These are phyloP conservation scores for Penaeus monodon DNA, from an alignment of 2,888 invertebrate species.

Conservation along the genomic window DNA sequence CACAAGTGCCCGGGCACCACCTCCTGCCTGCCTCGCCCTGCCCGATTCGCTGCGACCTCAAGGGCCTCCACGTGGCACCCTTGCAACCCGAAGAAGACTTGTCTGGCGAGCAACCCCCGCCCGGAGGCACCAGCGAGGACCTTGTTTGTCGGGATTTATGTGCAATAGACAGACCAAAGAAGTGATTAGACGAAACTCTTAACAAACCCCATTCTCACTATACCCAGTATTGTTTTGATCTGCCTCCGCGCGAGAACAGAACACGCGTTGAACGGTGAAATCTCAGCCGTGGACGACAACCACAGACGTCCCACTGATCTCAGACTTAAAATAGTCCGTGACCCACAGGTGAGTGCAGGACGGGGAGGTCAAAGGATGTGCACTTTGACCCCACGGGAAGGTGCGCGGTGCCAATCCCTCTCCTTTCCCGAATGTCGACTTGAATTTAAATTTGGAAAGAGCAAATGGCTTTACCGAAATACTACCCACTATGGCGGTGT, in stretches of 20 bases:
- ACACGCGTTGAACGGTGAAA: no score
- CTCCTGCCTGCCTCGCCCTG: neutral
- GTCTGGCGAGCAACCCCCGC: neutral
- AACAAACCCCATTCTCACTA: no score
- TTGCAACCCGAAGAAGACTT: neutral
- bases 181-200: conserved; percentile 5
- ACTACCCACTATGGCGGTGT: no score
- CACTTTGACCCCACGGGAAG: conserved; percentile 6
- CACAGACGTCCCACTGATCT: no score
- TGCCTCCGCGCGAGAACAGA: no score
- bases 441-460: no score
- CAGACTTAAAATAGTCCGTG: conserved; percentile 15
- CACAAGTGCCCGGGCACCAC: conserved; percentile 28
- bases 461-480: no score
- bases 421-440: no score
- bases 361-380: neutral
- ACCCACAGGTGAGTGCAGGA: conserved; percentile 32
- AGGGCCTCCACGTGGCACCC: neutral
- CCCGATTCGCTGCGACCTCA: neutral
- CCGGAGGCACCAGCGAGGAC: no score
- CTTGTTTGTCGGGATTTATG: neutral
- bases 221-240: no score
- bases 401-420: no score
- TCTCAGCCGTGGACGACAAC: no score
- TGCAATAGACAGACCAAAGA: neutral